Base-by-base conservation (phyloP, 2,888 invertebrate genomes). In the Caenorhabditis sulstoni region DNA sequence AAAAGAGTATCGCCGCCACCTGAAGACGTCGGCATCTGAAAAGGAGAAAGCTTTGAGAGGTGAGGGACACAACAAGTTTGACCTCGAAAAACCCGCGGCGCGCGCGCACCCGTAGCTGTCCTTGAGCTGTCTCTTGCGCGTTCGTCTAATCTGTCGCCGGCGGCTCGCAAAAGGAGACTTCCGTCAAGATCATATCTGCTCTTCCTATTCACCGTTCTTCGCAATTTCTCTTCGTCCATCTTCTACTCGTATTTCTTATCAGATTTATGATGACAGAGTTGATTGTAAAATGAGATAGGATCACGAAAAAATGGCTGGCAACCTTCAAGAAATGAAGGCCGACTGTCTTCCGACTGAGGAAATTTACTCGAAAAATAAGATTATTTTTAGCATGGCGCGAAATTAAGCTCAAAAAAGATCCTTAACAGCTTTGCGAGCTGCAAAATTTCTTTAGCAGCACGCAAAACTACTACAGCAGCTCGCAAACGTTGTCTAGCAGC, bases 1-100 rank as follows among this genome's bases (percentile, higher is more conserved):
- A 77, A 52, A 3, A 68, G 23, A 12, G 68, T 35, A 20, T 61
- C 39, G 9, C 62, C 52, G 20, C 57, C 75, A 14, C 20, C 35
- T 1, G 53, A n/a, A 11, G 47, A 16, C 12, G 53, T 47, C 7
- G 77, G 57, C 77, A 77, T 77, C 75, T 74, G 66, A 20, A 61
- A 67, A 7, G 29, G 29, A 29, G 3, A 29, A 29, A 29, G 29
- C 29, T 29, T 29, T 3, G 29, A 5, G 29, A 5, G 29, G 29
- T 7, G 44, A 11, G 12, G 44, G 3, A 44, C 3, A 11, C 5
- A n/a, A n/a, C 14, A 44, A 44, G 44, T n/a, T 44, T n/a, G 44
- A n/a, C 44, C 44, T n/a, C 16, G 44, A 44, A 44, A 44, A 44
- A 44, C 16, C 3, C 12, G 44, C 16, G 12, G 44, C 16, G 11